Conservation (phyloP, 2,113 vertebrate species). For the Trochalopteron elliotii region DNA sequence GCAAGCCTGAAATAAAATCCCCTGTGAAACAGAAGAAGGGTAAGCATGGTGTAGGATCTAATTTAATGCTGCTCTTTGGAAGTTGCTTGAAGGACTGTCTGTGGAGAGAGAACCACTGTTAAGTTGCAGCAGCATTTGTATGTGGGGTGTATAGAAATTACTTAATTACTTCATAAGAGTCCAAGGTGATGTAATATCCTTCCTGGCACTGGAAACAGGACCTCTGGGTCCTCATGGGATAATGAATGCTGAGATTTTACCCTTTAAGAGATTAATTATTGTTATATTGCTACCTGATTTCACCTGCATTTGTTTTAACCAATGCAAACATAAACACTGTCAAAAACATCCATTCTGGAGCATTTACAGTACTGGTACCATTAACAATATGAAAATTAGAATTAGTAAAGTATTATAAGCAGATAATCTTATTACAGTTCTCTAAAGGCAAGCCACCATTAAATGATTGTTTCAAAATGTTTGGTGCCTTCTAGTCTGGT, state of each 20-base stretch:
- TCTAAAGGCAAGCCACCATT: not conserved
- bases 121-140: not conserved
- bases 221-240: not conserved
- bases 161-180: not conserved
- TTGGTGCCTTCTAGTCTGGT: not conserved
- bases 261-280: not conserved
- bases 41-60: not conserved
- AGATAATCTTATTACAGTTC: not conserved
- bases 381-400: not conserved
- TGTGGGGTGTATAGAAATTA: not conserved
- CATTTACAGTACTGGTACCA: not conserved
- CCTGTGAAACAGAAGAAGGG: not conserved
- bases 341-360: not conserved
- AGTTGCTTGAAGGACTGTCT: not conserved
- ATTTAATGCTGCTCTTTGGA: not conserved
- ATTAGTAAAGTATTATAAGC: not conserved
- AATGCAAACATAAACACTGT: not conserved
- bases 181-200: not conserved
- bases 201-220: not conserved
- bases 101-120: not conserved
- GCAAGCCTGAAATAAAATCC: not conserved
- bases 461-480: conserved; percentile 23
- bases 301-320: not conserved
- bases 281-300: not conserved
- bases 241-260: not conserved